Evolutionary conservation across 2,113 vertebrate genomes (phyloP).

Genomic region (Brevimyrus niger): DNA sequence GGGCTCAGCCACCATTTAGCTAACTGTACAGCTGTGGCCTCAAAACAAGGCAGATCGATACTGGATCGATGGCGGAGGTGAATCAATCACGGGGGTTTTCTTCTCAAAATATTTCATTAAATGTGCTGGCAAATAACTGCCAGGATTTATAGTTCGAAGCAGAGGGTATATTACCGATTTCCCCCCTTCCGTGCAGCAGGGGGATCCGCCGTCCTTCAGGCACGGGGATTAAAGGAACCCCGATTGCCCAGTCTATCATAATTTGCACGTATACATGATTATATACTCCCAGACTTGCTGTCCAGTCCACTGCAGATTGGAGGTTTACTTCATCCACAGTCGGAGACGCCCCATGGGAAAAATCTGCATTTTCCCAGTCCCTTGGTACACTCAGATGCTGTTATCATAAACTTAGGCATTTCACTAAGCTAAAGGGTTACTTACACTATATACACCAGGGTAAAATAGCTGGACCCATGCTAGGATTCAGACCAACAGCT

Average conservation of each 20-base stretch:
- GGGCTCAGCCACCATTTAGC: constrained; percentile 60
- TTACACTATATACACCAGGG: background rate
- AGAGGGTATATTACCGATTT: constrained; percentile 88
- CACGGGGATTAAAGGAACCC: constrained; percentile 73
- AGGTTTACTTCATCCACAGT: constrained; percentile 70
- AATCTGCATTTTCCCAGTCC: constrained; percentile 48
- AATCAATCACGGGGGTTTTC: constrained; percentile 85
- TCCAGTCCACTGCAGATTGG: constrained; percentile 75
- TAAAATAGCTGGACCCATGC: background rate
- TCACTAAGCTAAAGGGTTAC: background rate
- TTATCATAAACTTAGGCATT: background rate
- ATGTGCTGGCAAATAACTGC: constrained; percentile 78
- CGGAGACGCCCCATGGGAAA: constrained; percentile 56
- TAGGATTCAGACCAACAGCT: background rate
- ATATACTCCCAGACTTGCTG: constrained; percentile 72
- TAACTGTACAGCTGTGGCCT: constrained; percentile 65
- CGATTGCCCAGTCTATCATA: constrained; percentile 86
- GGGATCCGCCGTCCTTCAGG: constrained; percentile 63
- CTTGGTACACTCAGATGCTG: constrained; percentile 8
- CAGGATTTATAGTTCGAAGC: constrained; percentile 78
- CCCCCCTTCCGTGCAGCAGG: constrained; percentile 71
- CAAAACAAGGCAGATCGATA: constrained; percentile 67
- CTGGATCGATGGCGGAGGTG: constrained; percentile 68
- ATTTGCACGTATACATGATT: constrained; percentile 82
- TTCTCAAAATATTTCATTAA: constrained; percentile 92